phyloP scores from a whole-genome alignment of 1,140 invertebrate species.

The Fopius arisanus region DNA sequence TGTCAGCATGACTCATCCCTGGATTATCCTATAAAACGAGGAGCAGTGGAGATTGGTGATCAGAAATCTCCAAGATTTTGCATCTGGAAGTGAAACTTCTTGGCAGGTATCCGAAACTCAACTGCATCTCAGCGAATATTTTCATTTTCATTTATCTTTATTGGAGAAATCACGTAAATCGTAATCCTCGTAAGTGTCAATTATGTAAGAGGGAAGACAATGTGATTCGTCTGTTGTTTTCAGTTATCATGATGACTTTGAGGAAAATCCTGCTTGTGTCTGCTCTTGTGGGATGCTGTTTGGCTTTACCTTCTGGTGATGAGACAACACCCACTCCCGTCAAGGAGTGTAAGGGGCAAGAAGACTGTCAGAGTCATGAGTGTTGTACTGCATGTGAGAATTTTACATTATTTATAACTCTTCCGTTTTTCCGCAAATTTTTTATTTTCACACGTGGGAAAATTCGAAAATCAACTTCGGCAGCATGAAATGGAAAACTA shows the following conservation, averaged over 20 bases:
- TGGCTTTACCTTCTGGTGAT: not conserved
- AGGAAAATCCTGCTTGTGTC: not conserved
- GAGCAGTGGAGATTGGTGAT: not conserved
- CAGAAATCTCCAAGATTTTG: not conserved
- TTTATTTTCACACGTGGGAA: not conserved
- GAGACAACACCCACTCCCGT: not conserved
- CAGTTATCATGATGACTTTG: not conserved
- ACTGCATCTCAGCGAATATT: not conserved
- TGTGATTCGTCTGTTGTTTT: not conserved
- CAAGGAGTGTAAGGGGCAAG: not conserved
- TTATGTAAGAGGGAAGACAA: not conserved
- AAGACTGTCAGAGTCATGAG: not conserved
- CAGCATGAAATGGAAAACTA: too few relatives aligned
- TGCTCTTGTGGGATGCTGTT: not conserved
- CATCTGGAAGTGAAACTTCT: not conserved
- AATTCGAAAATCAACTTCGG: too few relatives aligned
- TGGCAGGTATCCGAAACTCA: not conserved
- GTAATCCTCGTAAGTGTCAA: too few relatives aligned
- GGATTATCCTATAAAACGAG: not conserved
- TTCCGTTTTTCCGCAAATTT: not conserved
- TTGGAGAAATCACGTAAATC: not conserved
- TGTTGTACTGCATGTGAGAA: not conserved
- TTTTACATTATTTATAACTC: not conserved
- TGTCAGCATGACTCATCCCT: not conserved
- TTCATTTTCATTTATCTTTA: too few relatives aligned